Base-by-base conservation (phyloP, 2,888 invertebrate species). In the Gryllus longicercus region DNA sequence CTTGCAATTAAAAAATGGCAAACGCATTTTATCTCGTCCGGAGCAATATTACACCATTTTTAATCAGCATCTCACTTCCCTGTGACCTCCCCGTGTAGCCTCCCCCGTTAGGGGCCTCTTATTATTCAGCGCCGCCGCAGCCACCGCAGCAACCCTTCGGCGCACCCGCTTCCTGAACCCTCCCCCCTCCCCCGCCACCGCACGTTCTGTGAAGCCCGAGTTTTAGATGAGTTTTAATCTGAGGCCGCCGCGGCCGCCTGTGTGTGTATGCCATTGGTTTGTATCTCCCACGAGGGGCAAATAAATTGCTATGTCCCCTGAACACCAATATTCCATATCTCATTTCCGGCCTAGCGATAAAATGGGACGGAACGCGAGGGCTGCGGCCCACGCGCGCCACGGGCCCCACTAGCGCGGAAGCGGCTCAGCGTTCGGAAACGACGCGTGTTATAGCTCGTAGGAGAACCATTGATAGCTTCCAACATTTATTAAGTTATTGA, bases 11-110 rank as follows among this genome's bases (percentile, higher is more conserved):
- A 63, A 63, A 63, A 63, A 63, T 63, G 63, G 63, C 63, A 63
- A 63, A 63, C 63, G 63, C 63, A 63, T 63, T 63, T 63, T 63
- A 63, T 63, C 63, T n/a, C 63, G 63, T n/a, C 63, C 14, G 16
- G n/a, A 63, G 63, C 63, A 63, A 63, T 63, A 63, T 63, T 63
- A 63, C 63, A 63, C 63, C 63, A 63, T 63, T 63, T 63, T 63
- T 63, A 63, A 63, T 63, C 63, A 63, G 63, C n/a, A 63, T n/a
- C 63, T n/a, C 63, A 63, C 63, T 63, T 63, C 4, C 5, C 63
- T 63, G 8, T n/a, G 63, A n/a, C 63, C n/a, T 63, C 38, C 38
- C 5, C 38, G 38, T 38, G 38, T 8, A 38, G 38, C 38, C 38
- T 5, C 38, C 38, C 38, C 38, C 38, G 38, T 5, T 0, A 1